Base-by-base conservation (phyloP, 1,140 invertebrate genomes). In the Achroia grisella region DNA sequence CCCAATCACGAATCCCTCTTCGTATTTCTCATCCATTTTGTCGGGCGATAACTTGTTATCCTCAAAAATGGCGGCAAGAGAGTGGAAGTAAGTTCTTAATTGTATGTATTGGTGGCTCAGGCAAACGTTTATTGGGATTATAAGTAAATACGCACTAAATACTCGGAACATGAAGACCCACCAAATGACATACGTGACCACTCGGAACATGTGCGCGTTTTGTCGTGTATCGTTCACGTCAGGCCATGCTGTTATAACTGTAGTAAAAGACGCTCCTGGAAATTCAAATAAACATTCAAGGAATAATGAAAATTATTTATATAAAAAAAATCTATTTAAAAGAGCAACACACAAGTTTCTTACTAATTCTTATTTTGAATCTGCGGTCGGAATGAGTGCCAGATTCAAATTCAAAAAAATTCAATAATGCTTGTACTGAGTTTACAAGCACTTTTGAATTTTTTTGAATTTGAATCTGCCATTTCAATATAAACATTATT, bases 101-200 rank as follows among this genome's bases (percentile, higher is more conserved):
- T 69, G 69, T 31, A 57, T 72, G 33, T 59, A 77, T 34, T 77
- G 71, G 27, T 71, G 49, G 10, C 53, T 56, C 0, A 75, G 27
- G 17, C 57, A 53, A n/a, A 60, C 62, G 0, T 57, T 56, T 5
- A 60, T 45, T 0, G 49, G 39, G 4, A 75, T 64, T 8, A 67
- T 50, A 1, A 71, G 8, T 0, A 69, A 27, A 29, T 68, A 71
- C 1, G 45, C 50, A 0, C 52, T 60, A 1, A 60, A 58, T 4
- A 67, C 31, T 1, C 67, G 55, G 8, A 35, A 27, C 36, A 71
- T 40, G 4, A 71, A 66, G 0, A 67, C 23, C 71, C 73, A 80
- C 76, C 76, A 80, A 0, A 58, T 6, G 3, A 75, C 17, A 36
- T 71, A 73, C 27, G 28, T 35, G 0, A 59, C 10, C 0, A 67